Evolutionary conservation across 35 echinoderm and acorn worm species (phyloP).

Genomic region (Hemicentrotus pulcherrimus): DNA sequence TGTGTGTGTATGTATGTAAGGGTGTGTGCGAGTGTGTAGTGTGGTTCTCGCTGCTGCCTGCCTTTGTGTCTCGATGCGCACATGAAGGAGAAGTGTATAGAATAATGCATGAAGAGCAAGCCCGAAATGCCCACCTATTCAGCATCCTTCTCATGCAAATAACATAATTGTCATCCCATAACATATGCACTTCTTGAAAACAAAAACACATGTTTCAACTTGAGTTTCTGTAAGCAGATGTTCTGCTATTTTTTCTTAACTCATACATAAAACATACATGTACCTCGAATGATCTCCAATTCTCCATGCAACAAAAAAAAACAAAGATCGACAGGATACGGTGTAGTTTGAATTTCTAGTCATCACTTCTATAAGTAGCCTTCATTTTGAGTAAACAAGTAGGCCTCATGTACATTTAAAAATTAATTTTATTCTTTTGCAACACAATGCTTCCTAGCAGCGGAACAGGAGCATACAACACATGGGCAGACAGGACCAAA

Average conservation of each 20-base stretch:
- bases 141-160: not conserved
- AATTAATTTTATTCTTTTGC: not conserved
- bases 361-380: not conserved
- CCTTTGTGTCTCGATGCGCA: not conserved
- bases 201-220: not conserved
- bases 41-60: not conserved
- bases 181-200: not conserved
- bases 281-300: not conserved
- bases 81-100: not conserved
- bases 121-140: not conserved
- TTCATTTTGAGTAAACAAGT: not conserved
- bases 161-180: slow-evolving; percentile 3
- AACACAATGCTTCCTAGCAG: not conserved
- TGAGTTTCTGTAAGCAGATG: not conserved
- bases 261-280: not conserved
- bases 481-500: too few species aligned
- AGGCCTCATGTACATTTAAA: not conserved
- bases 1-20: not conserved
- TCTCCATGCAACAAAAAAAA: not conserved
- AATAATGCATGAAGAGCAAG: not conserved
- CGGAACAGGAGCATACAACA: not conserved
- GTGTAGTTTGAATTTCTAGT: not conserved
- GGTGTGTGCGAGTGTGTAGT: not conserved
- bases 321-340: not conserved
- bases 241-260: not conserved